A percentile compares a stretch with the other conserved stretches of the same genome.
phyloP scores from a whole-genome alignment of 2,113 vertebrate genomes.

The Microcebus jonahi region DNA sequence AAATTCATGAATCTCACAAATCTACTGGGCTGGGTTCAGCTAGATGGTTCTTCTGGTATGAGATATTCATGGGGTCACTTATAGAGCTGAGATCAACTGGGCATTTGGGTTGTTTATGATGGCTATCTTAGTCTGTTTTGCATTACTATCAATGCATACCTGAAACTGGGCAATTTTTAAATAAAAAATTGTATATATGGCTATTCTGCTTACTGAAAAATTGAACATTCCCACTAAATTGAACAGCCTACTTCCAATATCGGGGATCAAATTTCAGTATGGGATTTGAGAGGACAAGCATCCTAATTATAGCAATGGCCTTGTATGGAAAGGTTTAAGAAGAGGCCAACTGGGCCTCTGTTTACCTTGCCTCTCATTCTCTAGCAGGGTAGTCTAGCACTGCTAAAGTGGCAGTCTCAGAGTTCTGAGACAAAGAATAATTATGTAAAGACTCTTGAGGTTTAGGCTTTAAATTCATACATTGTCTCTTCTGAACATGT shows the following conservation, averaged over 20 bases:
- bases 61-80: not conserved
- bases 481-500: not conserved
- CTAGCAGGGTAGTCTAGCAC: rapidly evolving
- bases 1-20: not conserved
- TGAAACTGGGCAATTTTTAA: no score
- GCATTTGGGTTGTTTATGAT: not conserved
- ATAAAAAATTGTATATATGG: no score
- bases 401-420: not conserved
- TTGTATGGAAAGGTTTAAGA: not conserved
- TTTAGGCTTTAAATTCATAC: not conserved
- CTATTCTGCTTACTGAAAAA: no score
- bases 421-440: not conserved
- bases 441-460: not conserved
- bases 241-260: no score
- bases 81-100: not conserved
- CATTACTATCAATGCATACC: no score
- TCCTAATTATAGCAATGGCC: no score
- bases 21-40: not conserved
- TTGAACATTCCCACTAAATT: no score
- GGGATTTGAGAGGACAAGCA: no score
- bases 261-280: no score
- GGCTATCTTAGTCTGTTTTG: no score
- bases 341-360: rapidly evolving
- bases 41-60: not conserved
- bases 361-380: not conserved